These are phyloP conservation scores for Echinops telfairi DNA, from an alignment of 2,113 vertebrate genomes.

Conservation along the genomic window DNA sequence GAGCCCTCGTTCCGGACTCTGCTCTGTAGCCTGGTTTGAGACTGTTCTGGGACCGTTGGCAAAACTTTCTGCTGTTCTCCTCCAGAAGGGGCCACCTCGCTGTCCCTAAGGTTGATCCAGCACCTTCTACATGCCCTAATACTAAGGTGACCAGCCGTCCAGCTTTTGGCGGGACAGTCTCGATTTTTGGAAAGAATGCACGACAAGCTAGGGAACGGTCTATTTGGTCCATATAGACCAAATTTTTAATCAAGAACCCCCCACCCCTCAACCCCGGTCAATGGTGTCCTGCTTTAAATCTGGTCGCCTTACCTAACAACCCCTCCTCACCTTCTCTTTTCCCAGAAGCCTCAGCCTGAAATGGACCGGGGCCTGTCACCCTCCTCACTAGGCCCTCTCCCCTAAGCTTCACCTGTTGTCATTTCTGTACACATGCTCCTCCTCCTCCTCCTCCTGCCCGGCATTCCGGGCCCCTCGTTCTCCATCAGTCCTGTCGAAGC, in stretches of 20 bases:
- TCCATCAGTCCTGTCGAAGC: neutral
- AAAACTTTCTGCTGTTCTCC: neutral
- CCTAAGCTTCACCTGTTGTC: neutral
- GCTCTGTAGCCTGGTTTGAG: neutral
- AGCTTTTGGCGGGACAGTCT: too few species aligned
- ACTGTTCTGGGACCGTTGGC: neutral
- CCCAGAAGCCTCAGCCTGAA: neutral
- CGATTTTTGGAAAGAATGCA: too few species aligned
- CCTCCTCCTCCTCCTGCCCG: fast-evolving
- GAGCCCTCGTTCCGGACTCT: neutral
- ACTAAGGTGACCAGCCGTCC: too few species aligned
- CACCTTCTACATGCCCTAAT: fast-evolving
- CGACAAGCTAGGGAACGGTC: too few species aligned
- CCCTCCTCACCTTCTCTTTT: neutral
- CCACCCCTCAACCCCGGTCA: fast-evolving
- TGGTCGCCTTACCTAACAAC: too few species aligned
- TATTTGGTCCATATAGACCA: too few species aligned
- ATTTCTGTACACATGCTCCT: too few species aligned
- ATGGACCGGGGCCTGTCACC: neutral
- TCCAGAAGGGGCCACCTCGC: neutral
- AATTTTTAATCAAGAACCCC: too few species aligned
- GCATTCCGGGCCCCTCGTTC: neutral
- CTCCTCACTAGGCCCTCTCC: fast-evolving
- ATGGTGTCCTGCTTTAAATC: too few species aligned
- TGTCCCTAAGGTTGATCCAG: neutral